Conservation (phyloP, 2,888 invertebrate genomes). For the Tetheella fluctuosa region DNA sequence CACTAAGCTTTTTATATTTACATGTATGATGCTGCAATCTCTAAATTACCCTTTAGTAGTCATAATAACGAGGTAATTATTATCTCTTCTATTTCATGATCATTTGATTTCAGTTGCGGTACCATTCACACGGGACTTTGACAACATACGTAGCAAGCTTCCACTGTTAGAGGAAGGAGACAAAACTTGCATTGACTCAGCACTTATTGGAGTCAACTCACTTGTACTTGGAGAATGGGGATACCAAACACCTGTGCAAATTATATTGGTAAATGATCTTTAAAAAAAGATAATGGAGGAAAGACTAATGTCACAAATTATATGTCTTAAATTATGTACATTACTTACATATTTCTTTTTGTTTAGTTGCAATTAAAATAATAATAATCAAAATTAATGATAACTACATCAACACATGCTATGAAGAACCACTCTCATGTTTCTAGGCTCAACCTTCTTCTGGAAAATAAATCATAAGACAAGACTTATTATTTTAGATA, state of each 20-base stretch:
- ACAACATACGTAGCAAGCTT: conserved; percentile 89
- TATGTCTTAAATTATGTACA: no score
- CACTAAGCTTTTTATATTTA: no score
- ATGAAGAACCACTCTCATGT: no score
- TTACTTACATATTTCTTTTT: no score
- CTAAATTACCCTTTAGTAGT: no score
- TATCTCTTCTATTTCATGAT: no score
- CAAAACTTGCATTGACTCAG: conserved; percentile 92
- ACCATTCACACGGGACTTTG: conserved; percentile 95
- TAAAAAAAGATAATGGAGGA: no score
- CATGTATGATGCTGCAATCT: no score
- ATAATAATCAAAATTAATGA: background rate
- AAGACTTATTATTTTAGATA: conserved; percentile 50
- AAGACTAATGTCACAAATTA: no score
- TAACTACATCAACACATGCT: background rate
- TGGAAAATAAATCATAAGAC: background rate
- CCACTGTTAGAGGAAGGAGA: conserved; percentile 92
- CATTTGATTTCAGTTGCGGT: conserved; percentile 84
- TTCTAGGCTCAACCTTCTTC: no score
- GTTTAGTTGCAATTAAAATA: background rate
- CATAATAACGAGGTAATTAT: no score
- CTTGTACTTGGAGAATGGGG: conserved; percentile 96
- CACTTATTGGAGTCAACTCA: conserved; percentile 90
- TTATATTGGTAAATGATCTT: conserved; percentile 63
- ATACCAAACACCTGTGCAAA: conserved; percentile 91